Percentiles rank a stretch among this genome's conserved stretches.
phyloP scores from a whole-genome alignment of 2,797 vertebrate genomes.

The Hyperoplus lanceolatus region DNA sequence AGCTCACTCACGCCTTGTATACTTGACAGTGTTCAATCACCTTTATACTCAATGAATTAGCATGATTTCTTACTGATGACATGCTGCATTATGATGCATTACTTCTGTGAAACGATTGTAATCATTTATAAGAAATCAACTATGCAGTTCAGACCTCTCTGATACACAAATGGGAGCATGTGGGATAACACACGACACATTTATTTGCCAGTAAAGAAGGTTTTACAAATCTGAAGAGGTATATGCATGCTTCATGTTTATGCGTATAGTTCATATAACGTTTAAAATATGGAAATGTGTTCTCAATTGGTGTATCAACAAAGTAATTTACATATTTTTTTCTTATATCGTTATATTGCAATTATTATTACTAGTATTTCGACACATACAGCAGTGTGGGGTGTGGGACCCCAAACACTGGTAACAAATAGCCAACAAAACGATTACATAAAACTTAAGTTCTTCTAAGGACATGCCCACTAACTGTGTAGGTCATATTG shows the following conservation, averaged over 20 bases:
- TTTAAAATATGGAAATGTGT: neutral
- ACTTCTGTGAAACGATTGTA: too few species aligned
- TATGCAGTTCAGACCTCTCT: neutral
- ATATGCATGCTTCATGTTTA: neutral
- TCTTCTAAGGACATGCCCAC: neutral
- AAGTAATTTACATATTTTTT: neutral
- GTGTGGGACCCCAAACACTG: neutral
- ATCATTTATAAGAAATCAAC: neutral
- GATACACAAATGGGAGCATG: neutral
- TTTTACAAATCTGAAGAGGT: neutral
- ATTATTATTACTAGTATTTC: neutral
- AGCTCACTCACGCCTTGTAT: neutral
- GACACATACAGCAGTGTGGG: neutral
- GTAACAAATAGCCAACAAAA: neutral
- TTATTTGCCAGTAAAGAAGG: neutral
- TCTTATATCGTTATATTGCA: neutral
- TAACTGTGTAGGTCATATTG: neutral
- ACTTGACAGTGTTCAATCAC: neutral
- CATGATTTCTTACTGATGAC: neutral
- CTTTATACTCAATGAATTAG: neutral
- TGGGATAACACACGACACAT: neutral
- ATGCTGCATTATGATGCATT: neutral
- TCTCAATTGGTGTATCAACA: neutral
- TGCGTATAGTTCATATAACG: neutral
- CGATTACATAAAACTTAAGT: neutral